Evolutionary conservation across 2,113 vertebrate species (phyloP), one percentile per base, ranked within the genome.

Genomic region (Catharus minimus): DNA sequence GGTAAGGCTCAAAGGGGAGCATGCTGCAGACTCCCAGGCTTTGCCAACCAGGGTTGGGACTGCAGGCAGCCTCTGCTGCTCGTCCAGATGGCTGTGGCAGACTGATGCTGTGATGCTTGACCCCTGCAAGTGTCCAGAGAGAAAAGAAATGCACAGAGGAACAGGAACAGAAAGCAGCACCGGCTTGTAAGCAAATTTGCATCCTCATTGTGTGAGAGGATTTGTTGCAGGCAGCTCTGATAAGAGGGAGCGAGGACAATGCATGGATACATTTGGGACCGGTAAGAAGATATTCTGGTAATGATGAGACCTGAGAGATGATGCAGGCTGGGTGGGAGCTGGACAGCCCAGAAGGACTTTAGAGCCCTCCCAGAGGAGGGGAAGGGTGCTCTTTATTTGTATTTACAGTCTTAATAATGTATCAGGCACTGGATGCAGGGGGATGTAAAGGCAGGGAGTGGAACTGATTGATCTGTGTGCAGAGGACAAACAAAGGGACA

Each of bases 401-500:
- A 39, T 76, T 85, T 80, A 30, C 44, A 28, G 27, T 55, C 76
- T 87, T 69, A 44, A 8, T 68, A 39, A 58, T 21, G 53, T 26
- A 11, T 67, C 24, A 60, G 76, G 36, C 60, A 10, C 26, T 85
- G 85, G 64, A 27, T 76, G 52, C 20, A 8, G 11, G 10, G 82
- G 44, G 82, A 47, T 71, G 52, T 60, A 76, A 71, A 83, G 86
- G 69, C 88, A 66, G 80, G 33, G 79, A 57, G 65, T 26, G 64
- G 79, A 92, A 71, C 57, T 61, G 88, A 82, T 89, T 69, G 76
- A 89, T 93, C 65, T 79, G 71, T 57, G 77, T 5, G 3, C 80
- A 81, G 82, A 93, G 90, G 93, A 93, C 90, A 92, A 86, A 94
- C 76, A 83, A 94, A 94, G 90, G 92, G 92, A 90, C 86, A 75